These are phyloP conservation scores for Centroberyx gerrardi DNA, from an alignment of 2,797 vertebrate genomes.

Conservation along the genomic window DNA sequence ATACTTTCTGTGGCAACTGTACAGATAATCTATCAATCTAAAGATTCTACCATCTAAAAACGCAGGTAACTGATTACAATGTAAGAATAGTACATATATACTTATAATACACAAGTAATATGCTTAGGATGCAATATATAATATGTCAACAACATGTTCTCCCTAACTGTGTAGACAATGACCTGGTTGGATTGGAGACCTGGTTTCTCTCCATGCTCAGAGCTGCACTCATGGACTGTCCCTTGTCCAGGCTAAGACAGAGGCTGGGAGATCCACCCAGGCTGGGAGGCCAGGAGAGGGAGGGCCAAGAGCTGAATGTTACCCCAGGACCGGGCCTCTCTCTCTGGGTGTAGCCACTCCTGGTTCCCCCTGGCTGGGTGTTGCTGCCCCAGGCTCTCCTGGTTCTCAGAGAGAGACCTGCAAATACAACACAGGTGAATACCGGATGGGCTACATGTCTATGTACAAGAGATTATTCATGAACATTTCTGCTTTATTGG, in stretches of 20 bases:
- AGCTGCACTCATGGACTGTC: neutral
- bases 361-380: constrained; percentile 44
- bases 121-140: too few relatives aligned
- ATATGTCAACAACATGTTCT: too few relatives aligned
- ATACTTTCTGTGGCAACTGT: too few relatives aligned
- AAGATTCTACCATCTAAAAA: too few relatives aligned
- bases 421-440: constrained; percentile 39
- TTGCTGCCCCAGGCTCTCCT: constrained; percentile 84
- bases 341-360: constrained; percentile 38
- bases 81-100: too few relatives aligned
- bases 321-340: constrained; percentile 36
- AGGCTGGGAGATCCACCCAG: constrained; percentile 29
- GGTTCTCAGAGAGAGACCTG: constrained; percentile 81
- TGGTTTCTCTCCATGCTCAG: constrained; percentile 14
- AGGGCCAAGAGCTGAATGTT: constrained; percentile 44
- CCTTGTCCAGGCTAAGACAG: constrained; percentile 15
- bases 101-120: too few relatives aligned
- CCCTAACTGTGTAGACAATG: neutral
- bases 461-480: neutral
- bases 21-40: too few relatives aligned
- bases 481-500: neutral
- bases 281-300: constrained; percentile 45
- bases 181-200: constrained; percentile 55
- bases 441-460: neutral
- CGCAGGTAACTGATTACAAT: too few relatives aligned